These are phyloP conservation scores for Brotula barbata DNA, from an alignment of 2,797 vertebrate genomes.

Conservation along the genomic window DNA sequence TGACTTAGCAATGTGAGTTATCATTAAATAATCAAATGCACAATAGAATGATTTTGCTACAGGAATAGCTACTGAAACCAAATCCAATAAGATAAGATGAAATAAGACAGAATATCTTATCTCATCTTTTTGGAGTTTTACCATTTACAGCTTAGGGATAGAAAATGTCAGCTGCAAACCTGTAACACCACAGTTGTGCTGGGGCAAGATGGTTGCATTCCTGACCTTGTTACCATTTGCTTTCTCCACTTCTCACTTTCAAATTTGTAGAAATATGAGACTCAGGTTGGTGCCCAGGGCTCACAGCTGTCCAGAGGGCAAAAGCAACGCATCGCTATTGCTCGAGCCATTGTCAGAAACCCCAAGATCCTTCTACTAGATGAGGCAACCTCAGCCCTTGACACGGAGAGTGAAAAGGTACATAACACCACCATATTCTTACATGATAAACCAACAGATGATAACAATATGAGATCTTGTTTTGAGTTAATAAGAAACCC, in stretches of 20 bases:
- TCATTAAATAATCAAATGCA: too few species aligned
- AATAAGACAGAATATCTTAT: too few species aligned
- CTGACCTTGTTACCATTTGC: conserved; percentile 19
- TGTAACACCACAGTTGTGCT: too few species aligned
- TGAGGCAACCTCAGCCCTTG: conserved; percentile 96
- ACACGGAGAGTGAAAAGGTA: conserved; percentile 98
- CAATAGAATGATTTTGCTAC: too few species aligned
- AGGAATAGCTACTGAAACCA: too few species aligned
- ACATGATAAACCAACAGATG: background rate
- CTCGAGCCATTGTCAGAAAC: conserved; percentile 90
- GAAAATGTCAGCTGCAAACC: too few species aligned
- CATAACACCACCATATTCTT: background rate
- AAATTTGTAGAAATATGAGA: conserved; percentile 89
- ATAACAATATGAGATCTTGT: background rate
- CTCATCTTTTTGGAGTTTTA: too few species aligned
- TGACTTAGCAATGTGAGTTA: too few species aligned
- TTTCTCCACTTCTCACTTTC: conserved; percentile 11
- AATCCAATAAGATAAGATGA: too few species aligned
- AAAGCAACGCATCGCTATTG: conserved; percentile 97
- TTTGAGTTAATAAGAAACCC: background rate
- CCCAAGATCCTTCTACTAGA: conserved; percentile 94
- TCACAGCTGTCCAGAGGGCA: conserved; percentile 94
- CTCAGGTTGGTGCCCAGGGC: conserved; percentile 91
- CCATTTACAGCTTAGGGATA: too few species aligned
- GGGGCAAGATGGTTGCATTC: too few species aligned